Conservation (phyloP, 2,797 vertebrate genomes). For the Acestrorhynchus altus region DNA sequence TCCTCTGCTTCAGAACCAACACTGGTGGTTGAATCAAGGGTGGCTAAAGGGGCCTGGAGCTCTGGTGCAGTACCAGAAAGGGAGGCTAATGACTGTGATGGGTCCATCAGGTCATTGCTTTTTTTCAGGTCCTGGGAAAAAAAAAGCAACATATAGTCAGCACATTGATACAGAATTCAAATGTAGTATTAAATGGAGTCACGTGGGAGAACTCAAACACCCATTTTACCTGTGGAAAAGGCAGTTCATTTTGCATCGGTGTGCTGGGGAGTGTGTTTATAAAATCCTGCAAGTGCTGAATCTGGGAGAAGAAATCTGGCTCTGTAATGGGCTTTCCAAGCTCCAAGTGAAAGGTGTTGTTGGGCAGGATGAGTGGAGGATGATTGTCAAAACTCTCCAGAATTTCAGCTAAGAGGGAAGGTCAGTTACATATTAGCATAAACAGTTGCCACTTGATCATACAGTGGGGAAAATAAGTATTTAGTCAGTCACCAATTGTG, state of each 20-base stretch:
- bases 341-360: conserved; percentile 76
- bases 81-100: not conserved
- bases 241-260: conserved; percentile 43
- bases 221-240: conserved; percentile 12
- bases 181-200: not conserved
- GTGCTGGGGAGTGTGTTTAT: conserved; percentile 52
- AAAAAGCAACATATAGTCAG: not conserved
- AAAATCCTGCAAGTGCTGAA: conserved; percentile 69
- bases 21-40: conserved; percentile 8
- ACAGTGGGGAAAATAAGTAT: too few relatives aligned
- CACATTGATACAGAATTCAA: not conserved
- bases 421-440: conserved; percentile 11
- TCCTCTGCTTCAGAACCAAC: conserved; percentile 22
- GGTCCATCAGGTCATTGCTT: conserved; percentile 13
- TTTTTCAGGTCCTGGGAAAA: conserved; percentile 27
- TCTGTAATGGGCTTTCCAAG: conserved; percentile 72
- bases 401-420: conserved; percentile 72
- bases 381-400: conserved; percentile 82
- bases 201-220: not conserved
- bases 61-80: conserved; percentile 8
- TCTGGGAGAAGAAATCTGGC: conserved; percentile 69
- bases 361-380: conserved; percentile 82
- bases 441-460: too few relatives aligned
- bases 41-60: not conserved
- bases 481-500: too few relatives aligned